Evolutionary conservation across 1,140 invertebrate genomes (phyloP).

Genomic region (Fopius arisanus): DNA sequence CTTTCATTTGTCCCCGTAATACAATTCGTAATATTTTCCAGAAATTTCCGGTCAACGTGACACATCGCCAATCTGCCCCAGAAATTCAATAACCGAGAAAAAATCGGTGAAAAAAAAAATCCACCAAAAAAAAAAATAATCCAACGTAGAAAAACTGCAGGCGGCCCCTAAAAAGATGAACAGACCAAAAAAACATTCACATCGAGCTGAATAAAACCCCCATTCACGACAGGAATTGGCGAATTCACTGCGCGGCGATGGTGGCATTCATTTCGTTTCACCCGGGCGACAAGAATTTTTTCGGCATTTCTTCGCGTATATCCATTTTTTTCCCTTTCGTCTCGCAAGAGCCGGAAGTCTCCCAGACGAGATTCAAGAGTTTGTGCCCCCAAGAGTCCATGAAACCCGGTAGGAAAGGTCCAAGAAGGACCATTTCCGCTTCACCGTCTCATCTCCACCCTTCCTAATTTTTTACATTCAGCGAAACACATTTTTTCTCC

Average conservation of each 20-base stretch:
- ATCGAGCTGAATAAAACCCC: not conserved
- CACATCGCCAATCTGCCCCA: not conserved
- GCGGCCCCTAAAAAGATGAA: not conserved
- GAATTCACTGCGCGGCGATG: conserved; percentile 20
- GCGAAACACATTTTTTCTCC: not conserved
- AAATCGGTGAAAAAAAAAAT: too few relatives aligned
- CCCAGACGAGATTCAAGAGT: conserved; percentile 50
- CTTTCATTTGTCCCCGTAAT: too few relatives aligned
- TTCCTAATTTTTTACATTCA: conserved; percentile 3
- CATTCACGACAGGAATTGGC: conserved; percentile 12
- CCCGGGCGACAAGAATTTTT: conserved; percentile 23
- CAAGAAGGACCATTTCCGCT: conserved; percentile 24
- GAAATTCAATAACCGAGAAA: not conserved
- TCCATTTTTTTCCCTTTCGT: not conserved
- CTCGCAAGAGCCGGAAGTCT: conserved; percentile 49
- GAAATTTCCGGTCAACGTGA: not conserved
- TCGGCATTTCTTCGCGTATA: not conserved
- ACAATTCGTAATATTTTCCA: not conserved
- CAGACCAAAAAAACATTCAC: conserved; percentile 1
- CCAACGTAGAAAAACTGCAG: not conserved
- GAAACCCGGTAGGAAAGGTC: not conserved
- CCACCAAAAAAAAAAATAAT: not conserved
- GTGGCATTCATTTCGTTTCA: conserved; percentile 10
- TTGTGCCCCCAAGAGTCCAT: not conserved
- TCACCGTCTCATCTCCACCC: conserved; percentile 14